Percentiles rank a stretch among this genome's conserved stretches.
Conservation (phyloP, 2,797 vertebrate species). For the Fringilla coelebs region DNA sequence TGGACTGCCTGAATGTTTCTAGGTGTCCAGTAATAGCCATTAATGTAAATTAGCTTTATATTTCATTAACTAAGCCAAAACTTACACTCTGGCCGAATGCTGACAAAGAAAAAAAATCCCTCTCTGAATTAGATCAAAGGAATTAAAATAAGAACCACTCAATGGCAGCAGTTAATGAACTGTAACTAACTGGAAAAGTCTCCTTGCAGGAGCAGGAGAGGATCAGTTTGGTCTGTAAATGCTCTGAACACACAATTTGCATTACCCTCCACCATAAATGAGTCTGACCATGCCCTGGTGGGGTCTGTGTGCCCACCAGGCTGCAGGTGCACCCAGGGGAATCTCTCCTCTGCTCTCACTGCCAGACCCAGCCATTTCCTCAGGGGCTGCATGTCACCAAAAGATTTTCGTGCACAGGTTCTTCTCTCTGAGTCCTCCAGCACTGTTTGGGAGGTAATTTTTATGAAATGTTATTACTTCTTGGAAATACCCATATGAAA, state of each 20-base stretch:
- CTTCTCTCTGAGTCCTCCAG: background rate
- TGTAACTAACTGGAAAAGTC: slow-evolving; percentile 32
- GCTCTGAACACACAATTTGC: background rate
- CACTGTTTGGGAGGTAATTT: background rate
- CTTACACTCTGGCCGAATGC: slow-evolving; percentile 9
- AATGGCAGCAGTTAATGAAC: slow-evolving; percentile 58
- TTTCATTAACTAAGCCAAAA: slow-evolving; percentile 57
- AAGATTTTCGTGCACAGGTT: background rate
- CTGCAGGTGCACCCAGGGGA: background rate
- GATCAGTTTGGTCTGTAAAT: background rate
- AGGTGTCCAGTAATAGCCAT: slow-evolving; percentile 7
- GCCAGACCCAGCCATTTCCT: background rate
- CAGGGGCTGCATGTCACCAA: background rate
- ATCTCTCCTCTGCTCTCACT: background rate
- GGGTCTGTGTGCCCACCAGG: background rate
- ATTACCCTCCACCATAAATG: background rate
- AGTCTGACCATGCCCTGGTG: background rate
- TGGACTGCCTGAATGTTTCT: background rate
- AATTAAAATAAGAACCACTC: slow-evolving; percentile 64
- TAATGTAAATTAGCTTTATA: slow-evolving; percentile 53
- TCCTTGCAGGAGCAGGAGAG: background rate
- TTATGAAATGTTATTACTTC: background rate
- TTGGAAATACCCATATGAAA: background rate
- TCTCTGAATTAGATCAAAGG: slow-evolving; percentile 62
- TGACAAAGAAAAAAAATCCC: slow-evolving; percentile 11